Percentiles rank a stretch among this genome's conserved stretches.
Conservation (phyloP, 2,797 vertebrate genomes). For the Adrianichthys oophorus region DNA sequence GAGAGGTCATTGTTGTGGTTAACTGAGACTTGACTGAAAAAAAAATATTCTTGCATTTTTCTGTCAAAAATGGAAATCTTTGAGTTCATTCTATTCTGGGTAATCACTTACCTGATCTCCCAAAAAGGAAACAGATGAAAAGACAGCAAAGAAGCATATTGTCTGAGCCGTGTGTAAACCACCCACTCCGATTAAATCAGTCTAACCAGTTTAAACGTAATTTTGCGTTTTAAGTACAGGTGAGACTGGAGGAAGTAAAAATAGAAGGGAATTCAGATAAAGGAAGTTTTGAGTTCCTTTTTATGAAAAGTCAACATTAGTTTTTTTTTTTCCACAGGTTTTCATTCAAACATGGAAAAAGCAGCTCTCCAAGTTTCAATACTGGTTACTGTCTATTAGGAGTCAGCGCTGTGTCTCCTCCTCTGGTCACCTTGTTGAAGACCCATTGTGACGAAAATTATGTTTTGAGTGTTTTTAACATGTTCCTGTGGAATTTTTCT, state of each 20-base stretch:
- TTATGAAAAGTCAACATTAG: neutral
- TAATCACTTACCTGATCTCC: conserved; percentile 45
- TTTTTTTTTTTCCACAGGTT: neutral
- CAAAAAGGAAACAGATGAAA: conserved; percentile 22
- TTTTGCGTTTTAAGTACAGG: conserved; percentile 10
- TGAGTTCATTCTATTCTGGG: neutral
- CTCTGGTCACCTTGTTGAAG: too few relatives aligned
- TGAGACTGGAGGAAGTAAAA: conserved; percentile 45
- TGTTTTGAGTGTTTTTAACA: too few relatives aligned
- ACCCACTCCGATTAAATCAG: conserved; percentile 1
- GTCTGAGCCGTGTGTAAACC: neutral
- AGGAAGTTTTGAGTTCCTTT: conserved; percentile 58
- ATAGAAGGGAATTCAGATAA: conserved; percentile 8
- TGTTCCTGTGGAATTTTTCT: too few relatives aligned
- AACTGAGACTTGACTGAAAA: neutral
- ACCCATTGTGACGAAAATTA: too few relatives aligned
- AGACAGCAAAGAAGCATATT: conserved; percentile 7
- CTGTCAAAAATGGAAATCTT: neutral
- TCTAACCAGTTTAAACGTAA: conserved; percentile 4
- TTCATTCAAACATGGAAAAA: neutral
- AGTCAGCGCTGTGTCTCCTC: too few relatives aligned
- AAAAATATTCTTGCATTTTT: neutral
- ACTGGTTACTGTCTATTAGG: too few relatives aligned
- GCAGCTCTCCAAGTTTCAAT: conserved; percentile 21
- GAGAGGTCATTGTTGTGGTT: accelerated